Evolutionary conservation across 2,888 invertebrate genomes (phyloP), one percentile per base, ranked within the genome.

Genomic region (Escarpia spicata): DNA sequence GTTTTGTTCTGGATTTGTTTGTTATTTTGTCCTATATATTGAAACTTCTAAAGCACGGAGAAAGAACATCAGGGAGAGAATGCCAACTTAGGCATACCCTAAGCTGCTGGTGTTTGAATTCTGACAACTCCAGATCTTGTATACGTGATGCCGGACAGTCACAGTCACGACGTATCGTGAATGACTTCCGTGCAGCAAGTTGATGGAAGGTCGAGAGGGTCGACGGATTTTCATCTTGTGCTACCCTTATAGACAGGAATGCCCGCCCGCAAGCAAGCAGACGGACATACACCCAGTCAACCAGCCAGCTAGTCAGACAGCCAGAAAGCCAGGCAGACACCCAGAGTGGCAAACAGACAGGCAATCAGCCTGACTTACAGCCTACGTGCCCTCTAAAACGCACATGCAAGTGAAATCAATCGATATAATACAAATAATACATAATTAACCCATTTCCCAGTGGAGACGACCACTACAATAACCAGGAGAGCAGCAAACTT

Each of bases 401-500:
- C 75, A 75, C 75, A 26, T 75, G 2, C 19, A 75, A 75, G 26
- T n/a, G 26, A 75, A 75, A 75, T 75, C 75, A 2, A 75, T 75
- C n/a, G 6, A 4, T 26, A 26, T 15, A 37, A 75, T 6, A 75
- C 19, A 3, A 75, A 75, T 75, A 19, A 75, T 26, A 6, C 75
- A 75, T 75, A 75, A 75, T 75, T 75, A 75, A 75, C 75, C 9
- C 75, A 75, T 75, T 75, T 75, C 75, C 75, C 75, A 75, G 75
- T 75, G 75, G 75, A 75, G 6, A 75, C 8, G n/a, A 75, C n/a
- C 3, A 75, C 75, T 75, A 75, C 19, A 75, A 75, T 26, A 26
- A 6, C 26, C 26, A 75, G 1, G 0, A 75, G n/a, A 26, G 26
- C 26, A 26, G n/a, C 75, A 75, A 26, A 75, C 19, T 15, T 75